Conservation (phyloP, 2,888 invertebrate species). For the Aporophyla lueneburgensis region DNA sequence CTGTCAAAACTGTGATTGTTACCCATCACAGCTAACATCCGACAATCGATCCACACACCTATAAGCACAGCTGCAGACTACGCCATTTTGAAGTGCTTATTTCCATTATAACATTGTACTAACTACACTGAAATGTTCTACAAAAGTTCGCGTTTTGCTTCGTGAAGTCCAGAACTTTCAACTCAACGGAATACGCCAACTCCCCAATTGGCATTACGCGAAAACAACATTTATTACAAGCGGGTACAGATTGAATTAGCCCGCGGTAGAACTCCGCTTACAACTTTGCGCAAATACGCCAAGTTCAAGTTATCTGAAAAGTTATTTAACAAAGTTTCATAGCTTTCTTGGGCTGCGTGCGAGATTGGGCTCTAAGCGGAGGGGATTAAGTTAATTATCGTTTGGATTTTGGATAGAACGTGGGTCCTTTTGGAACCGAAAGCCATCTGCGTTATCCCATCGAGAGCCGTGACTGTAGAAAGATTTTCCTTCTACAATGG, state of each 20-base stretch:
- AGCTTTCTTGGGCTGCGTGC: slow-evolving; percentile 86
- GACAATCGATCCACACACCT: slow-evolving; percentile 83
- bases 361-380: slow-evolving; percentile 84
- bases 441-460: slow-evolving; percentile 88
- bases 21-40: slow-evolving; percentile 78
- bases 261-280: slow-evolving; percentile 87
- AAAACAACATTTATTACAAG: slow-evolving; percentile 91
- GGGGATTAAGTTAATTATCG: slow-evolving; percentile 85
- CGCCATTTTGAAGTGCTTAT: slow-evolving; percentile 91
- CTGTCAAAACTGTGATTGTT: slow-evolving; percentile 73
- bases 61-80: slow-evolving; percentile 85
- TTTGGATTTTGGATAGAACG: slow-evolving; percentile 74
- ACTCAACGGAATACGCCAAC: slow-evolving; percentile 85
- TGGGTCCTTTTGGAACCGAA: slow-evolving; percentile 79
- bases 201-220: slow-evolving; percentile 88
- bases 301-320: slow-evolving; percentile 91
- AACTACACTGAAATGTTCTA: slow-evolving; percentile 91
- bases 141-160: slow-evolving; percentile 91
- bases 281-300: slow-evolving; percentile 89
- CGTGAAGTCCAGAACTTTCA: slow-evolving; percentile 90
- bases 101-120: slow-evolving; percentile 91
- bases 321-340: slow-evolving; percentile 91
- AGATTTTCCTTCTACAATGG: slow-evolving; percentile 90
- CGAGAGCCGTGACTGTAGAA: slow-evolving; percentile 91
- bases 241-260: slow-evolving; percentile 90